Evolutionary conservation across 1,140 invertebrate genomes (phyloP), one percentile per base, ranked within the genome.

Genomic region (Helicoverpa zea): DNA sequence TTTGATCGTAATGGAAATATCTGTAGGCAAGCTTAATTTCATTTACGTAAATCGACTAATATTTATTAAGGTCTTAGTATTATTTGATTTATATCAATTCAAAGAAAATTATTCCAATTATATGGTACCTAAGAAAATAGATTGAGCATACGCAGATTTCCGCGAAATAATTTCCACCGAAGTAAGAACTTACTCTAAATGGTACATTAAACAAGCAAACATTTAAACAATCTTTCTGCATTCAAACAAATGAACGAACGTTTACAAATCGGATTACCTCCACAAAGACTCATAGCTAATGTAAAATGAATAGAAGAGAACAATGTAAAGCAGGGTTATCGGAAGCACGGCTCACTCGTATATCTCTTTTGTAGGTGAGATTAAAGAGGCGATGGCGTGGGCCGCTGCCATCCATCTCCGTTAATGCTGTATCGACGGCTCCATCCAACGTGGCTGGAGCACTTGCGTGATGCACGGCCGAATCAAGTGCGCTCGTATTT

Each of bases 381-480:
- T 91, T 91, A 92, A 92, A 91, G 88, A 87, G 91, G 85, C 87
- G 87, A 86, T 87, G 87, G 83, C 87, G 84, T 86, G 84, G 85
- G 66, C 84, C 81, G 85, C 81, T 82, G 81, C 87, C 86, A 91
- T 91, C 86, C 83, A 91, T 92, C 91, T 91, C 87, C 81, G 86
- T 89, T 91, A 92, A 91, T 89, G 86, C 85, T 84, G 88, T 89
- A 91, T 90, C 88, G 91, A 90, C 87, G 87, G 75, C 75, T 77
- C 75, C 75, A 77, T 66, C 75, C 73, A 63, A 12, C 75, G 59
- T 30, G 68, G 68, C 68, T 72, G 49, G 68, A 72, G 68, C 66
- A 75, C 79, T 79, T 49, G 49, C 72, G 70, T 84, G 66, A 84
- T 77, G 81, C 78, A 80, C 72, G 70, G 49, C 61, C 59, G 14